These are phyloP conservation scores for Apocheima hispidaria DNA, from an alignment of 2,888 invertebrate genomes.

Conservation along the genomic window DNA sequence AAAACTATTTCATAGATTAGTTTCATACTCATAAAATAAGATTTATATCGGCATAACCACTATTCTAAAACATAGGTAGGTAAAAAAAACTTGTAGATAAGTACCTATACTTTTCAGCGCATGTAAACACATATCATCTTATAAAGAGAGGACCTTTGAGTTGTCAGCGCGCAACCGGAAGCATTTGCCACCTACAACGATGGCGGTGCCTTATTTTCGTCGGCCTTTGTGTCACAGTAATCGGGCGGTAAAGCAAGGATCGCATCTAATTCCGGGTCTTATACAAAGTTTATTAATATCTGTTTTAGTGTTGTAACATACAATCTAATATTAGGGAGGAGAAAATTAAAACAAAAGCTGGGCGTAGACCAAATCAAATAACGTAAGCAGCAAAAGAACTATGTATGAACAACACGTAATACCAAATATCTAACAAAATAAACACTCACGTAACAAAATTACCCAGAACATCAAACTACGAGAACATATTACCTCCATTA, in stretches of 20 bases:
- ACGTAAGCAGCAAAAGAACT: background rate
- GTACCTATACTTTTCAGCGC: too few species aligned
- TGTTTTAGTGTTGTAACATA: constrained; percentile 18
- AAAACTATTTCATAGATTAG: constrained; percentile 33
- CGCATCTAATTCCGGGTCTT: constrained; percentile 1
- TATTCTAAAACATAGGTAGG: too few species aligned
- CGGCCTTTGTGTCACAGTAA: constrained; percentile 64
- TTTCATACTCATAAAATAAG: constrained; percentile 15
- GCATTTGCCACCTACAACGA: constrained; percentile 30
- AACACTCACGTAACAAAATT: constrained; percentile 21
- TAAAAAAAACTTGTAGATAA: too few species aligned
- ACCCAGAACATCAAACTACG: constrained; percentile 31
- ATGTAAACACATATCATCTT: background rate
- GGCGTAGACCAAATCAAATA: background rate
- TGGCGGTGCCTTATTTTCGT: constrained; percentile 65
- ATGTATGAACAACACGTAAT: constrained; percentile 8
- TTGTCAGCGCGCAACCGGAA: constrained; percentile 14
- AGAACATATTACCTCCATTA: constrained; percentile 31
- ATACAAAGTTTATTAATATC: constrained; percentile 50
- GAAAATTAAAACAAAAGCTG: background rate
- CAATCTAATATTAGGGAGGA: background rate
- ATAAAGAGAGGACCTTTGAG: background rate
- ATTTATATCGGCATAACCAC: background rate
- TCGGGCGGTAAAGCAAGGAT: constrained; percentile 68
- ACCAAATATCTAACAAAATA: constrained; percentile 23